Conservation (phyloP, 2,888 invertebrate species). For the Lapara coniferarum region DNA sequence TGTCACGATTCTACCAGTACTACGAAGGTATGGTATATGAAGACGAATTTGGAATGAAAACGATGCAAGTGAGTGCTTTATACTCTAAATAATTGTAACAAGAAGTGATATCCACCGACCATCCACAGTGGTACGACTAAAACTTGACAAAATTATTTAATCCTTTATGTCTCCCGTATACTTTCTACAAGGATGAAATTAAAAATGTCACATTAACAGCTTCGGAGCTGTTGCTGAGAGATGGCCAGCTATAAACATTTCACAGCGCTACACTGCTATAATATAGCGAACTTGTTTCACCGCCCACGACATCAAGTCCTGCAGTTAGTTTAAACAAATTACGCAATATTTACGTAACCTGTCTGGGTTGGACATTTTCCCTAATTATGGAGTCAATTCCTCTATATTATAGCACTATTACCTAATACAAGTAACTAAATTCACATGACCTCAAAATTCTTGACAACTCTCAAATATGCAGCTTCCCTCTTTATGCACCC, state of each 20-base stretch:
- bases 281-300: constrained; percentile 20
- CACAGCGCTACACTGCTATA: background rate
- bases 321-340: constrained; percentile 28
- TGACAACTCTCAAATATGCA: too few relatives aligned
- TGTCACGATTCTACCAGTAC: constrained; percentile 86
- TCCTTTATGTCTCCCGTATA: background rate
- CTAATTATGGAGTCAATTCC: too few relatives aligned
- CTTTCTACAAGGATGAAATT: background rate
- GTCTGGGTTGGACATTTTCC: constrained; percentile 26
- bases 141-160: background rate
- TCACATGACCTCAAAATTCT: too few relatives aligned
- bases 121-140: too few relatives aligned
- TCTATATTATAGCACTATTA: too few relatives aligned
- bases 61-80: constrained; percentile 60
- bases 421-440: too few relatives aligned
- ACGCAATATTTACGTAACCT: constrained; percentile 26
- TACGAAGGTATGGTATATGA: constrained; percentile 86
- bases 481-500: too few relatives aligned
- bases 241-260: constrained; percentile 9
- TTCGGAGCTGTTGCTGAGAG: constrained; percentile 29
- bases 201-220: constrained; percentile 31
- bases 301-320: constrained; percentile 5
- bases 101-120: background rate
- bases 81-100: background rate
- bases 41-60: constrained; percentile 84